Evolutionary conservation across 2,113 vertebrate genomes (phyloP), one percentile per base, ranked within the genome.

Genomic region (Mystacornis crossleyi): DNA sequence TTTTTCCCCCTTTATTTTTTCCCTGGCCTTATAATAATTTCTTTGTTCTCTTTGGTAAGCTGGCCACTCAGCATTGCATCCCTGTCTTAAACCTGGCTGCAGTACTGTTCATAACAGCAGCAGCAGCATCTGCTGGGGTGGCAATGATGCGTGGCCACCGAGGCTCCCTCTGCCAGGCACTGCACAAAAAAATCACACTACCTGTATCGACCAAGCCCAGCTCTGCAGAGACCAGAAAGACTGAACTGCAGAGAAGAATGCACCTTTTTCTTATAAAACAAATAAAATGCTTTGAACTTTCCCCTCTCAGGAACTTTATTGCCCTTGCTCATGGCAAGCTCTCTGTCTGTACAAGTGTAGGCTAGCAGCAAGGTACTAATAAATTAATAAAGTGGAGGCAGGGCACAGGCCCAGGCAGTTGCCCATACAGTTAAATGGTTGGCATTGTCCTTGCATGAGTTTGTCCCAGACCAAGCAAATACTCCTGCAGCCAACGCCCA

Each of bases 1-100:
- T 64, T 74, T 79, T 57, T 18, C 2, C 8, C 14, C 4, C 10
- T 25, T 78, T 91, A 53, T 88, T 95, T 93, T 95, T 86, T 19
- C 12, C 31, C 60, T 64, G 21, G 67, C 17, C 23, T 57, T 85
- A 96, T 91, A 96, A 89, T 89, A 0, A 87, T 87, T 86, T 93
- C 89, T 96, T 95, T 95, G 91, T 96, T 96, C 84, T 57, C 73
- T 72, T 73, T n/a, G 17, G 66, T 89, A 85, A 91, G 29, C 62
- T 90, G 70, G 23, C 34, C 38, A 34, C 78, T 79, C 1, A 5
- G 64, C 73, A 47, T 53, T 89, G 70, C 36, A 55, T 43, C 71
- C 25, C 65, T 72, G n/a, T 71, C 42, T 83, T 36, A 70, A 77
- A 83, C 71, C 78, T 91, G 88, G n/a, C 21, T 2, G 0, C 70